A percentile compares a stretch with the other conserved stretches of the same genome.
Evolutionary conservation across 1,140 invertebrate species (phyloP).

Genomic region (Halesus radiatus): DNA sequence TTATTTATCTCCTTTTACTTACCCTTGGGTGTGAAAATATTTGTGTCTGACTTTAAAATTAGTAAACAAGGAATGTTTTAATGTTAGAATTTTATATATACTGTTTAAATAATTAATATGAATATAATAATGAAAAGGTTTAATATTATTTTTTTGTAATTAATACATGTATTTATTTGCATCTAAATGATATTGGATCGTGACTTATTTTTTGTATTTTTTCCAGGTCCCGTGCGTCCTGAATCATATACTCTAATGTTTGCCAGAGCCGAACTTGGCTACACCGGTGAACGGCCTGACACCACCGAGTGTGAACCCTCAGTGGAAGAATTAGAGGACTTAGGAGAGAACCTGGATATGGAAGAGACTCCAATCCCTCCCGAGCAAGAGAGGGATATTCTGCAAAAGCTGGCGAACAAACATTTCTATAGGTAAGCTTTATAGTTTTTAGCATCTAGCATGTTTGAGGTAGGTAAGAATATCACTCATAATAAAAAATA

Average conservation of each 20-base stretch:
- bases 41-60: no score
- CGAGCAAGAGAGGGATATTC: slow-evolving; percentile 51
- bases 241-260: slow-evolving; percentile 56
- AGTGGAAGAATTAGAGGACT: slow-evolving; percentile 52
- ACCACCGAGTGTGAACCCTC: slow-evolving; percentile 53
- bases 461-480: no score
- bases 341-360: slow-evolving; percentile 27
- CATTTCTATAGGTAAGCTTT: slow-evolving; percentile 53
- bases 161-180: no score
- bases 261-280: slow-evolving; percentile 51
- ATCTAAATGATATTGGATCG: no score
- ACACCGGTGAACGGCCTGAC: slow-evolving; percentile 38
- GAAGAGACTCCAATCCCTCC: slow-evolving; percentile 46
- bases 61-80: no score
- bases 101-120: no score
- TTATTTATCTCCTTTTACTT: no score
- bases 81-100: no score
- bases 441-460: not conserved
- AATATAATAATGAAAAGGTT: no score
- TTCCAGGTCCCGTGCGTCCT: slow-evolving; percentile 50
- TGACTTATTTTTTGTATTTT: slow-evolving; percentile 3
- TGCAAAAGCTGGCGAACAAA: slow-evolving; percentile 55
- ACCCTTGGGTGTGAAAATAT: no score
- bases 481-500: no score
- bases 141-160: no score